These are phyloP conservation scores for Geothlypis trichas DNA, from an alignment of 2,113 vertebrate species.

Conservation along the genomic window DNA sequence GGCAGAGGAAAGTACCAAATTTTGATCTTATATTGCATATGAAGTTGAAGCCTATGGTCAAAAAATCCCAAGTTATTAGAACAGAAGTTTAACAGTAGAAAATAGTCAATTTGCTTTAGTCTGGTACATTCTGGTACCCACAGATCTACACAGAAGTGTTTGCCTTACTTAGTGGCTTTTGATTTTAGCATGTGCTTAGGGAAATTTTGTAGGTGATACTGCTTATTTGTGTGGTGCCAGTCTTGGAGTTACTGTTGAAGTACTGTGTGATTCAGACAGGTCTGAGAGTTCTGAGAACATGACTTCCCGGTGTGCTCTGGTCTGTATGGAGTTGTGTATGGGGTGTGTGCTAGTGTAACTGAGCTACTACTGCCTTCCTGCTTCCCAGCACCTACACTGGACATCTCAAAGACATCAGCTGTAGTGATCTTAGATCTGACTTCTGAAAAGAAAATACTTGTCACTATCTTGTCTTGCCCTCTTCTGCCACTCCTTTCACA, in stretches of 20 bases:
- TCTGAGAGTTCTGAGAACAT: background rate
- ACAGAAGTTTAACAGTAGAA: background rate
- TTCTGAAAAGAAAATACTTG: background rate
- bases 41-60: background rate
- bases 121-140: background rate
- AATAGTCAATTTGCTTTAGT: background rate
- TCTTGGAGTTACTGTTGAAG: background rate
- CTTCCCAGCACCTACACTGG: background rate
- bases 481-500: background rate
- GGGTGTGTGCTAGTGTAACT: background rate
- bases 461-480: background rate
- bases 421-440: background rate
- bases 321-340: background rate
- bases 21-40: background rate
- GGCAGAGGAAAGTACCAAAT: background rate
- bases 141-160: background rate
- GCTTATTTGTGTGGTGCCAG: background rate
- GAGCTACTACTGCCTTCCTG: background rate
- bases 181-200: background rate
- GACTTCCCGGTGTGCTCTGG: rapidly evolving
- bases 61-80: background rate
- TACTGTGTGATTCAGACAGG: background rate
- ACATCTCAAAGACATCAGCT: background rate
- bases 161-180: background rate
- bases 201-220: background rate